Evolutionary conservation across 2,113 vertebrate genomes (phyloP), one percentile per base, ranked within the genome.

Genomic region (Danionella cerebrum): DNA sequence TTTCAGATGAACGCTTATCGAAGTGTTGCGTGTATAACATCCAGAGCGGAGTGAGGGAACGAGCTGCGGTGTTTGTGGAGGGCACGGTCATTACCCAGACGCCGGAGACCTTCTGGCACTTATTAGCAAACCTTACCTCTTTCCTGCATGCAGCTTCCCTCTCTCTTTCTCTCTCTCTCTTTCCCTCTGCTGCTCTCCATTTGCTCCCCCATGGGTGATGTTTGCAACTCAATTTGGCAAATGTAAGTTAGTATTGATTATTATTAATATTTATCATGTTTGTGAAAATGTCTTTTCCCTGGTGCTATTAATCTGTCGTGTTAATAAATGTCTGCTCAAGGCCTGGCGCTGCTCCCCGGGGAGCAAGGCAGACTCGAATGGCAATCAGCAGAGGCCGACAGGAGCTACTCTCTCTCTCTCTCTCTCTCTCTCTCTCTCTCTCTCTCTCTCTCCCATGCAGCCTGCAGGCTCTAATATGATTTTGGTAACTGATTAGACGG

Each of bases 261-360:
- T 92, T 93, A 91, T 94, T 91, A 94, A 93, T 93, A 92, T 92
- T 92, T 86, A 89, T 93, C 89, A 76, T 89, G 92, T 89, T 91
- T 87, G 89, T 73, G 84, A 89, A 80, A 87, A 88, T 47, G 85
- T 88, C 90, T 87, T 87, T 86, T 72, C 87, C 73, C 81, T 54
- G 11, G 83, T 65, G 86, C 93, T 92, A 89, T 93, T 94, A 92
- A 93, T 95, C 93, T 90, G 86, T 84, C 53, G 76, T 84, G 89
- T 87, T 93, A 89, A 90, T 88, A 91, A 90, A 86, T 85, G 89
- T 89, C 87, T 87, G 73, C 67, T 75, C 84, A 82, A 73, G 68
- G 45, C 65, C 63, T 67, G 53, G 81, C 71, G 70, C 5, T 52
- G 80, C 83, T 65, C 88, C 88, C 84, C 67, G 73, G 84, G 80